Conservation (phyloP, 2,888 invertebrate species). For the Philereme vetulata region DNA sequence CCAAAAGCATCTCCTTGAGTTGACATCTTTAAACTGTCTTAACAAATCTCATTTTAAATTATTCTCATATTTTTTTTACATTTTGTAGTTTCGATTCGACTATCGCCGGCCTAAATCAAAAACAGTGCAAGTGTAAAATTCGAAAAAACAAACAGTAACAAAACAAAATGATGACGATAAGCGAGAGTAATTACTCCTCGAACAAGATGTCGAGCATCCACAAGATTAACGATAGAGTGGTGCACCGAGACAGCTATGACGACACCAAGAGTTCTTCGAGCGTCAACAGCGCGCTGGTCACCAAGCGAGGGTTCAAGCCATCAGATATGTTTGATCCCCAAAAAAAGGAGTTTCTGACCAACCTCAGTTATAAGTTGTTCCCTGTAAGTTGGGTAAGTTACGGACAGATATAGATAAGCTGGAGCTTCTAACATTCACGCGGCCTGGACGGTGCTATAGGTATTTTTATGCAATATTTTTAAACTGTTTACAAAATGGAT, state of each 20-base stretch:
- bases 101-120: slow-evolving; percentile 16
- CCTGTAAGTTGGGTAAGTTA: slow-evolving; percentile 91
- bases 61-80: background rate
- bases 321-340: slow-evolving; percentile 92
- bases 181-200: slow-evolving; percentile 80
- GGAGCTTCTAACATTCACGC: slow-evolving; percentile 65
- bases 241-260: slow-evolving; percentile 76
- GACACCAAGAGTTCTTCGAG: slow-evolving; percentile 78
- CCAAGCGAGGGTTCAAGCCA: slow-evolving; percentile 91
- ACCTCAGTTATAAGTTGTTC: slow-evolving; percentile 91
- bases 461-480: slow-evolving; percentile 38
- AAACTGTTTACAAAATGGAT: slow-evolving; percentile 17
- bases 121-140: slow-evolving; percentile 33
- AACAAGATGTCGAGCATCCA: slow-evolving; percentile 80
- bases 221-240: slow-evolving; percentile 76
- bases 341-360: slow-evolving; percentile 91
- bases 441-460: slow-evolving; percentile 56
- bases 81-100: slow-evolving; percentile 17
- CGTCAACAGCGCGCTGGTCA: slow-evolving; percentile 85
- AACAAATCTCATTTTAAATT: background rate
- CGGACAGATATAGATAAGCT: slow-evolving; percentile 46
- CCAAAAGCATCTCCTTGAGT: slow-evolving; percentile 27
- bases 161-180: slow-evolving; percentile 79
- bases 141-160: slow-evolving; percentile 27
- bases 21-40: slow-evolving; percentile 13